Evolutionary conservation across 37 sponge, comb jelly and placozoan species (phyloP).

Genomic region (Petrosia ficiformis): DNA sequence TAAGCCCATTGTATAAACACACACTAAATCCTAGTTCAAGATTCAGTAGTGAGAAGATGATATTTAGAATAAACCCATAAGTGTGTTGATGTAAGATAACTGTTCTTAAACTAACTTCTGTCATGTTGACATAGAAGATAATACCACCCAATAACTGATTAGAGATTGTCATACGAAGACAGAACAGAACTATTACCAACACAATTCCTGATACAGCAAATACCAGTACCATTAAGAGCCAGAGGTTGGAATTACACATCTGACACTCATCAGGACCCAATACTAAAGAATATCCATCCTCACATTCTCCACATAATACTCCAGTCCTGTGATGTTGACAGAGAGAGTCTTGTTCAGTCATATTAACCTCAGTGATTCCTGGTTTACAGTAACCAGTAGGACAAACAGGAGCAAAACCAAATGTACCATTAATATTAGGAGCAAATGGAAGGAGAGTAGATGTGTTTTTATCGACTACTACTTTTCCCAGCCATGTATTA

Average conservation of each 20-base stretch:
- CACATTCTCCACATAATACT: neutral
- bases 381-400: neutral
- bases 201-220: neutral
- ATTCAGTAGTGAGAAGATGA: neutral
- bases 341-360: neutral
- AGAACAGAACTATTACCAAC: neutral
- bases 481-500: neutral
- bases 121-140: neutral
- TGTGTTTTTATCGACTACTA: neutral
- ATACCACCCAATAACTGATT: neutral
- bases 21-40: neutral
- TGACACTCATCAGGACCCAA: neutral
- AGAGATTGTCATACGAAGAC: neutral
- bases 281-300: neutral
- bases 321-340: neutral
- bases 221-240: neutral
- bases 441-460: neutral
- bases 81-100: neutral
- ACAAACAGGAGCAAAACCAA: neutral
- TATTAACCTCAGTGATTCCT: neutral
- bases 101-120: too few relatives aligned
- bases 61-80: too few relatives aligned
- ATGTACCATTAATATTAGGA: neutral
- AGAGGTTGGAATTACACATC: neutral
- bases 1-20: neutral